Percentiles rank a stretch among this genome's conserved stretches.
phyloP scores from a whole-genome alignment of 2,113 vertebrate species.

The Chloropsis hardwickii region DNA sequence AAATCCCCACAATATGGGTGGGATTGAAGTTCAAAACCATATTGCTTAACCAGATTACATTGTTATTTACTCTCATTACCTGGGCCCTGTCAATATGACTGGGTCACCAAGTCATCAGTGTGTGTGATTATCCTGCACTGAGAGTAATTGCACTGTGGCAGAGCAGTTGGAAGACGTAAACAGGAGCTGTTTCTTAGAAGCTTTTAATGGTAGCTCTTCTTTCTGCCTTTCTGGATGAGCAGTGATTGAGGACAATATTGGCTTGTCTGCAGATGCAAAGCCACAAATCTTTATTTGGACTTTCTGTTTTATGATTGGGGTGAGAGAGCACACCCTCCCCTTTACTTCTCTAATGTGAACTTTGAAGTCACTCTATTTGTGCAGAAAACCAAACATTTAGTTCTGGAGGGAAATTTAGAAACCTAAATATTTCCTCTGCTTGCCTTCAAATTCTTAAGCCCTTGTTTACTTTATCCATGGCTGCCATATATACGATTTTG shows the following conservation, averaged over 20 bases:
- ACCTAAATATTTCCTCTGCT: neutral
- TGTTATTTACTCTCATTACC: neutral
- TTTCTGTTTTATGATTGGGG: neutral
- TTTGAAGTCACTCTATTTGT: neutral
- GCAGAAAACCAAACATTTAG: neutral
- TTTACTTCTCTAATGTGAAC: neutral
- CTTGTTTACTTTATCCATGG: neutral
- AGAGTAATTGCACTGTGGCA: neutral
- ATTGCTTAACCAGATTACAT: neutral
- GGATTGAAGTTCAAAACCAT: neutral
- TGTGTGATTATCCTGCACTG: neutral
- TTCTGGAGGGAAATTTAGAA: neutral
- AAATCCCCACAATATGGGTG: neutral
- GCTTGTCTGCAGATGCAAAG: neutral
- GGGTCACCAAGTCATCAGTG: neutral
- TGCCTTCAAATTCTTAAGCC: neutral
- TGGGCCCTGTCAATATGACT: neutral
- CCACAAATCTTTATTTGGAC: neutral
- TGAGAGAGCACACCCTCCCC: too few species aligned
- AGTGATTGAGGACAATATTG: neutral
- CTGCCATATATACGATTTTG: accelerated
- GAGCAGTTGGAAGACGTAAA: neutral
- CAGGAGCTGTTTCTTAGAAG: neutral
- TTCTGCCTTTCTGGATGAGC: neutral
- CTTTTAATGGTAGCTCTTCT: neutral